These are phyloP conservation scores for Bergia puertoricense DNA, from an alignment of 92 coral and sea anemone genomes.

Conservation along the genomic window DNA sequence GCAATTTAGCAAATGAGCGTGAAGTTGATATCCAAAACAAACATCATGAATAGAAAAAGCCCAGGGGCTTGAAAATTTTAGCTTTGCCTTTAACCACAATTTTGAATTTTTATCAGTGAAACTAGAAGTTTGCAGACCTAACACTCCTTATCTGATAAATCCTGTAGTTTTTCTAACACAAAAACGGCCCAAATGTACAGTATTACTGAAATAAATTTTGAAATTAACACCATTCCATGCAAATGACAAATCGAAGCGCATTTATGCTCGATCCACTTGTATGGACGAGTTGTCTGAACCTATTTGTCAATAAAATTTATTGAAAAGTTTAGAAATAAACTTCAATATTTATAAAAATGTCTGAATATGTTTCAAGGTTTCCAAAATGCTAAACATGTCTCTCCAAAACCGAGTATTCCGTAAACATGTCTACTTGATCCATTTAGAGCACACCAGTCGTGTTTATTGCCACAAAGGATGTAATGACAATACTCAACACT, in stretches of 20 bases:
- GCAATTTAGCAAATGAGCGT: not conserved
- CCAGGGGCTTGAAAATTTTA: not conserved
- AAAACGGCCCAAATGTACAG: not conserved
- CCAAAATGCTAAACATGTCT: not conserved
- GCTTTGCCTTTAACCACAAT: not conserved
- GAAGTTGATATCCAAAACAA: not conserved
- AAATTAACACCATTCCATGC: not conserved
- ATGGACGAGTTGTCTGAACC: not conserved
- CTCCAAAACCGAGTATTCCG: not conserved
- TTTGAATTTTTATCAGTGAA: not conserved
- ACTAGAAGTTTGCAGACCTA: not conserved
- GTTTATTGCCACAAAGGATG: not conserved
- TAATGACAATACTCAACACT: constrained; percentile 12
- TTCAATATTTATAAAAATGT: not conserved
- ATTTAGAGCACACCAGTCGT: not conserved
- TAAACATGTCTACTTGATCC: not conserved
- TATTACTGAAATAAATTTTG: not conserved
- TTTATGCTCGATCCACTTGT: not conserved
- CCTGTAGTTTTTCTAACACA: too few relatives aligned
- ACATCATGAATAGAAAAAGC: not conserved
- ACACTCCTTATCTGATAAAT: not conserved
- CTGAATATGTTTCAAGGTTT: not conserved
- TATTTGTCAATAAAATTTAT: not conserved
- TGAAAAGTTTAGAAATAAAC: not conserved
- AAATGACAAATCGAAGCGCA: too few relatives aligned